phyloP scores from a whole-genome alignment of 37 sponge, comb jelly and placozoan species.

The Beroe ovata region DNA sequence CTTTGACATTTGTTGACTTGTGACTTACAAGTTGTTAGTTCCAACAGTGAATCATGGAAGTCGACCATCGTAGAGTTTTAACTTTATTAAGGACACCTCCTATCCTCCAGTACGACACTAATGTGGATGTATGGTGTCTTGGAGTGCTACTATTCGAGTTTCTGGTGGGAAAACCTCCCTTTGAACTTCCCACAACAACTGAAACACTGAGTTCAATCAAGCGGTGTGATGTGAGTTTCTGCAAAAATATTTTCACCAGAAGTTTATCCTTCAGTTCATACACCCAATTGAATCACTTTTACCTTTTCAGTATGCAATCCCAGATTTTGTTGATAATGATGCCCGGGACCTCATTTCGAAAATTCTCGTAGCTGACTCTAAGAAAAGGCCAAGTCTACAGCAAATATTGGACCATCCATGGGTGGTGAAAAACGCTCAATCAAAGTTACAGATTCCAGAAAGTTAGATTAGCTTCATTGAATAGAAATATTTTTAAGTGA shows the following conservation, averaged over 20 bases:
- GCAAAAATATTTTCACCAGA: background rate
- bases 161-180: constrained; percentile 51
- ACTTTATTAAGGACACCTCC: no score
- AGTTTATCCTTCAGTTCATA: background rate
- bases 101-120: constrained; percentile 36
- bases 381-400: background rate
- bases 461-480: no score
- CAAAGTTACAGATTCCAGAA: background rate
- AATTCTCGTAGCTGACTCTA: constrained; percentile 27
- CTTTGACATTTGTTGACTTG: no score
- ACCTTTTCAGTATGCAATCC: constrained; percentile 15
- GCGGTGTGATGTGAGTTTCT: constrained; percentile 1
- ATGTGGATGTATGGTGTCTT: constrained; percentile 61
- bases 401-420: constrained; percentile 34
- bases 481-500: no score
- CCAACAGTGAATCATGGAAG: no score
- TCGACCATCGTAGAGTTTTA: no score
- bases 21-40: no score
- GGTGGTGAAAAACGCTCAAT: constrained; percentile 49
- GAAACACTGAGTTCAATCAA: constrained; percentile 25
- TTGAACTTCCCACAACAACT: constrained; percentile 15
- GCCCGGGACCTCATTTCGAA: constrained; percentile 43
- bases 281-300: background rate
- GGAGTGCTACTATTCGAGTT: constrained; percentile 46
- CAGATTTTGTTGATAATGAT: background rate